Evolutionary conservation across 2,888 invertebrate species (phyloP), one percentile per base, ranked within the genome.

Genomic region (Calliscelio sp.): DNA sequence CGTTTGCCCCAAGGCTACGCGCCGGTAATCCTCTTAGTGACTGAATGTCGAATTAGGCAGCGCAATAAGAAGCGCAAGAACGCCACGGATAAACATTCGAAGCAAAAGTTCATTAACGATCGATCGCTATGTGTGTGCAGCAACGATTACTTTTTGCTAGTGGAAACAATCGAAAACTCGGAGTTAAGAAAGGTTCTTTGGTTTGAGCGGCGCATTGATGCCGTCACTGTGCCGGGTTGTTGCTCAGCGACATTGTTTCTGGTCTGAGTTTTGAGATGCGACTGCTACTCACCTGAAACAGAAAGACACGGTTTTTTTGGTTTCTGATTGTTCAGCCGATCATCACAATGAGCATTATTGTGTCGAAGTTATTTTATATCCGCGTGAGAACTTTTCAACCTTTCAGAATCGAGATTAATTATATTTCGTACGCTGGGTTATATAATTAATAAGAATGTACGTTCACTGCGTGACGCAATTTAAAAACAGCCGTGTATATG

Each of bases 1-100:
- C 81, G 85, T 85, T 86, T 83, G 86, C 82, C 75, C 83, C 87
- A 86, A 86, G 86, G 86, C 84, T 85, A 68, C 78, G 75, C 71
- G 74, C 79, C 63, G 51, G 84, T 86, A 87, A 87, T 85, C 85
- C 86, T 85, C 85, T 86, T 84, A 85, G 85, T 78, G 75, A 83
- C 81, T 85, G 66, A 77, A 81, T 75, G 85, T 86, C 85, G 86
- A 87, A 86, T 82, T 84, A 86, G 86, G 82, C 53, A 51, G 73
- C 78, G 71, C n/a, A 84, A 74, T 65, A 79, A 79, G 65, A 65
- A 84, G 59, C 35, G 49, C 44, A 66, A 65, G 35, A 74, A 38
- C 70, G 10, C 53, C 38, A 8, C 28, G 68, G 66, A 41, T 73
- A 49, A 68, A 77, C 32, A 68, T 74, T 74, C 28, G 11, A 24